These are phyloP conservation scores for Drosophila engyochracea DNA, from an alignment of 2,888 invertebrate genomes.

Conservation along the genomic window DNA sequence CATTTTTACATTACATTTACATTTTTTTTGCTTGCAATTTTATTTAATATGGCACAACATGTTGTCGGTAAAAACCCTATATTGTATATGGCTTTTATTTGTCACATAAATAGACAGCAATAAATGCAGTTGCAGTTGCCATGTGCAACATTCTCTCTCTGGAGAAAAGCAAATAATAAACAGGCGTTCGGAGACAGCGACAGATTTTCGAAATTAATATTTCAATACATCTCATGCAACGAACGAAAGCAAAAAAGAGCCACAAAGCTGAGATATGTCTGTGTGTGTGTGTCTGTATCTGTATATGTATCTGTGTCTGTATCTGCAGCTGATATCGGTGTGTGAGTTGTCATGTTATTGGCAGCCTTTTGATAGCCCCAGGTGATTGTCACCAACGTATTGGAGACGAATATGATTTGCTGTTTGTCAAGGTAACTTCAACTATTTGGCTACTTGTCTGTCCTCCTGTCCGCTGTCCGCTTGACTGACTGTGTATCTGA, in stretches of 20 bases:
- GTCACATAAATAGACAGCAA: slow-evolving; percentile 23
- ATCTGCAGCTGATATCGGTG: slow-evolving; percentile 29
- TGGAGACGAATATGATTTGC: slow-evolving; percentile 71
- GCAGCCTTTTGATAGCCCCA: slow-evolving; percentile 71
- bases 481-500: slow-evolving; percentile 25
- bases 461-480: slow-evolving; percentile 12
- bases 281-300: neutral
- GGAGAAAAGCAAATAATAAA: slow-evolving; percentile 47
- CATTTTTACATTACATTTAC: neutral
- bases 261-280: slow-evolving; percentile 48
- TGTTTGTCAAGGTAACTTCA: slow-evolving; percentile 69
- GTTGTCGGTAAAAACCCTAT: slow-evolving; percentile 11
- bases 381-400: slow-evolving; percentile 74
- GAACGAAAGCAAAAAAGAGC: slow-evolving; percentile 42
- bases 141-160: slow-evolving; percentile 15
- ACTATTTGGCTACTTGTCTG: slow-evolving; percentile 31
- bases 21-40: slow-evolving; percentile 6
- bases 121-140: slow-evolving; percentile 19
- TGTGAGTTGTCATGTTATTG: slow-evolving; percentile 65
- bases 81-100: slow-evolving; percentile 12
- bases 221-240: slow-evolving; percentile 60
- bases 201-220: slow-evolving; percentile 66
- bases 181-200: slow-evolving; percentile 18
- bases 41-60: slow-evolving; percentile 18
- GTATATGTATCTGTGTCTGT: slow-evolving; percentile 1